Base-by-base conservation (phyloP, 2,888 invertebrate genomes). In the Baccha elongata region DNA sequence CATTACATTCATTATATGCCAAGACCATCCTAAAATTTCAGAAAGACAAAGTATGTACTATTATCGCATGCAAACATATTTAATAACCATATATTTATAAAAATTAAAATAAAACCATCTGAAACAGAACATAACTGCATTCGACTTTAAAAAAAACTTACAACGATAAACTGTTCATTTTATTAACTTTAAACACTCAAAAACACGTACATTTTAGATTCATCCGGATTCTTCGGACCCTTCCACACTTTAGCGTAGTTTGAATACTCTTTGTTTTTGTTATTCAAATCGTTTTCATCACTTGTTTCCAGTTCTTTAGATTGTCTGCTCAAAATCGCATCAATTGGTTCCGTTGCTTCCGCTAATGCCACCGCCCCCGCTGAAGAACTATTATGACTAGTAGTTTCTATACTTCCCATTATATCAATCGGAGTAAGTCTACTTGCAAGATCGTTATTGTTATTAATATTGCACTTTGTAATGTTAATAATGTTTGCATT, bases 171-270 rank as follows among this genome's bases (percentile, higher is more conserved):
- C 11, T 10, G 13, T 40, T 26, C 3, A 67, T 50, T 8, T 4
- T 37, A 4, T 21, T 11, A 8, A 21, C 8, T 40, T 4, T 4
- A 65, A 46, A 44, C 40, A 15, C 1, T 10, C 37, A 21, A 11
- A 69, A 71, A 42, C 53, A 86, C 90, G 86, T 91, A 91, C 91
- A 88, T 89, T 90, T 91, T 91, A 21, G 88, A 89, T 88, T 90
- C 90, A 86, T 89, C 88, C 68, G 90, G 87, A 87, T 91, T 90
- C 76, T 89, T 89, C 10, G 91, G 90, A 84, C 91, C 91, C 86
- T 91, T 91, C 91, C 91, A 91, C 84, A 91, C 91, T 88, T 91
- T 91, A 72, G 91, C 90, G 85, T 91, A 91, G 65, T 91, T 90
- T 65, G 90, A 89, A 79, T 89, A 87, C 75, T 88, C 88, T 17